A percentile compares a stretch with the other conserved stretches of the same genome.
Conservation (phyloP, 2,797 vertebrate genomes). For the Micromesistius poutassou region DNA sequence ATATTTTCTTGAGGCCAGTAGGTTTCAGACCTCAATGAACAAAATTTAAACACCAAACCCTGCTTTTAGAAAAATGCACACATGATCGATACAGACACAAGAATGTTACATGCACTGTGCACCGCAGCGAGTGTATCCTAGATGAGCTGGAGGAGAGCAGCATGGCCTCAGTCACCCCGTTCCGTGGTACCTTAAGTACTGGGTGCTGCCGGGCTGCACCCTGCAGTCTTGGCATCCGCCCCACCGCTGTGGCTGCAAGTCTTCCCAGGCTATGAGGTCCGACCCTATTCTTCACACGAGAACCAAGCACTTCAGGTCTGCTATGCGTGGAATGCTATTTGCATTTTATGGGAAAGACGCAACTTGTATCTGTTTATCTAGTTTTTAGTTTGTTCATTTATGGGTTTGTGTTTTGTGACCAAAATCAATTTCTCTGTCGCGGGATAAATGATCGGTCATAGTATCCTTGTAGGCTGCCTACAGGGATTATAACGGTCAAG, state of each 20-base stretch:
- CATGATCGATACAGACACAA: neutral
- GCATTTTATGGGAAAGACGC: constrained; percentile 10
- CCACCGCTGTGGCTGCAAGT: constrained; percentile 37
- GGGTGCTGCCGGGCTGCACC: constrained; percentile 43
- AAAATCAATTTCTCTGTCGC: neutral
- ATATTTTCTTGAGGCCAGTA: too few species aligned
- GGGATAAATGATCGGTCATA: neutral
- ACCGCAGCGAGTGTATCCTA: neutral
- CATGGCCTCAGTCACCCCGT: constrained; percentile 45
- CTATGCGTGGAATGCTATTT: constrained; percentile 16
- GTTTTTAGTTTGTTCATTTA: neutral
- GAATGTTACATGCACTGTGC: neutral
- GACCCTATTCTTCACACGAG: constrained; percentile 4
- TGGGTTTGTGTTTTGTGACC: neutral
- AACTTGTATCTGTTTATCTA: neutral
- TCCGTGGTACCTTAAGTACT: constrained; percentile 49
- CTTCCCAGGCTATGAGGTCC: constrained; percentile 21
- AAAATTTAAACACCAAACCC: too few species aligned
- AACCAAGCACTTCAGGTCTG: neutral
- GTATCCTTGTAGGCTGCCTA: neutral
- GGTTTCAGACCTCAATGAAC: too few species aligned
- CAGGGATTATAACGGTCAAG: constrained; percentile 8
- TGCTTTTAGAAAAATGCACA: neutral
- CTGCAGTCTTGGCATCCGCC: constrained; percentile 34
- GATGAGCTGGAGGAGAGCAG: constrained; percentile 10